Conservation (phyloP, 2,888 invertebrate genomes). For the Anaspis maculata region DNA sequence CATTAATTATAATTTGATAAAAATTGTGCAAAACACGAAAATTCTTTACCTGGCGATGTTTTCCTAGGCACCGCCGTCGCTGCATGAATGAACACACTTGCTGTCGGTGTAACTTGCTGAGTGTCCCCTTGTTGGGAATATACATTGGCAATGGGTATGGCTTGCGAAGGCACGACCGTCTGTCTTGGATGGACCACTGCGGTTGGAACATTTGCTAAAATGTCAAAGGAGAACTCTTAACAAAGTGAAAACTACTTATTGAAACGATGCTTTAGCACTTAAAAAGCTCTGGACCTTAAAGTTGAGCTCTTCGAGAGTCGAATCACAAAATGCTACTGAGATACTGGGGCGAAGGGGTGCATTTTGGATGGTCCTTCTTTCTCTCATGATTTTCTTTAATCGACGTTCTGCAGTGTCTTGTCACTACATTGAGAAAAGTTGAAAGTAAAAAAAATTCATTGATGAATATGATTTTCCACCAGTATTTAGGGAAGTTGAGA, state of each 20-base stretch:
- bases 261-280: too few relatives aligned
- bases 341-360: constrained; percentile 38
- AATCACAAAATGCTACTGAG: too few relatives aligned
- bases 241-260: neutral
- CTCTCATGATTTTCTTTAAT: too few relatives aligned
- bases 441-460: too few relatives aligned
- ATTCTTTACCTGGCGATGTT: constrained; percentile 38
- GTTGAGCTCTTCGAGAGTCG: too few relatives aligned
- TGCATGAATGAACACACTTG: constrained; percentile 39
- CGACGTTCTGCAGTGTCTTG: too few relatives aligned
- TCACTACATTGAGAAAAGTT: too few relatives aligned
- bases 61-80: constrained; percentile 25
- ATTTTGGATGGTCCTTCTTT: constrained; percentile 40
- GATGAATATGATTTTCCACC: too few relatives aligned
- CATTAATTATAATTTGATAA: too few relatives aligned
- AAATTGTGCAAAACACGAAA: neutral
- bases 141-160: constrained; percentile 40
- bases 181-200: constrained; percentile 37
- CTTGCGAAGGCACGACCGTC: constrained; percentile 32
- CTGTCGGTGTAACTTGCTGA: constrained; percentile 25
- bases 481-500: too few relatives aligned
- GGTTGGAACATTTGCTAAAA: constrained; percentile 33
- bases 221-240: too few relatives aligned
- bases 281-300: too few relatives aligned
- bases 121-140: constrained; percentile 32